Evolutionary conservation across 1,140 invertebrate genomes (phyloP), one percentile per base, ranked within the genome.

Genomic region (Galleria mellonella): DNA sequence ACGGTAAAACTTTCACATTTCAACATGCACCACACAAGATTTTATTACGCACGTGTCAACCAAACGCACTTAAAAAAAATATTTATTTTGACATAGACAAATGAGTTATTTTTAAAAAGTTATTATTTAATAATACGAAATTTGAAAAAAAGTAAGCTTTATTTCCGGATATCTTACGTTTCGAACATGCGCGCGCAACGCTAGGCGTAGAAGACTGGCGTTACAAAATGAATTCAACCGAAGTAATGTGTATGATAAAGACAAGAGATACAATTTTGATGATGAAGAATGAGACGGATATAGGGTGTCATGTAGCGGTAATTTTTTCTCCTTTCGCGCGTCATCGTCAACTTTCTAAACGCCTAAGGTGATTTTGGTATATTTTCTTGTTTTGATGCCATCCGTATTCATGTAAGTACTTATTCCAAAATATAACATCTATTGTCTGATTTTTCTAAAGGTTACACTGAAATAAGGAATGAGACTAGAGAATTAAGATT

Each of bases 341-440:
- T 72, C 70, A 76, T 69, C 67, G 55, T 72, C 70, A 76, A 83
- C 79, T 83, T 83, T 83, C 76, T 83, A 83, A 79, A 72, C 58
- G 61, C 58, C 52, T 55, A 45, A 66, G 51, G 51, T 51, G 53
- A 45, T 39, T 52, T 62, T 46, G 32, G 32, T 59, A 43, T n/a
- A n/a, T 48, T 57, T 28, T 49, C 23, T 36, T 46, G 45, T 51
- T 51, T 52, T 53, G 47, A 23, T 23, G 17, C 17, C 2, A 23
- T 3, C 17, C n/a, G n/a, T n/a, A n/a, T n/a, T n/a, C n/a, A n/a
- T n/a, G n/a, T 23, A 2, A 23, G 17, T 23, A 23, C n/a, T n/a
- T 23, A 23, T 3, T 23, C 17, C 17, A 23, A 23, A 23, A 23
- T 23, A 23, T 23, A 23, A 23, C 17, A 23, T 6, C 17, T 23